Conservation (phyloP, 1,140 invertebrate species). For the Drosophila bocqueti region DNA sequence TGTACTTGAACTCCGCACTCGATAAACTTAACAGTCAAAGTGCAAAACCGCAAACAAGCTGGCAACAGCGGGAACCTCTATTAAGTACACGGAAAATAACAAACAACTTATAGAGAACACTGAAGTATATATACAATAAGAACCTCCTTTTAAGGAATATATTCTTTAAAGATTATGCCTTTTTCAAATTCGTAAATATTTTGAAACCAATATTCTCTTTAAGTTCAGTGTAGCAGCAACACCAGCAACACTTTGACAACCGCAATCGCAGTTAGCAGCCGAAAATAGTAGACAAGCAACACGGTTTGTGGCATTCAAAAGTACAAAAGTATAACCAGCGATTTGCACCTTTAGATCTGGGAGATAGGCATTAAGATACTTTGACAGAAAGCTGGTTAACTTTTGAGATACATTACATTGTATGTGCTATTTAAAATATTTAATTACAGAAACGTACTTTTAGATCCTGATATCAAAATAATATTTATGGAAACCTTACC, state of each 20-base stretch:
- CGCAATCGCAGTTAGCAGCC: constrained; percentile 27
- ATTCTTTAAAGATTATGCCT: background rate
- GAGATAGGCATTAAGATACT: constrained; percentile 63
- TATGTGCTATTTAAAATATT: too few relatives aligned
- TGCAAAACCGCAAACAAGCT: constrained; percentile 46
- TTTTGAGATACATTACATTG: background rate
- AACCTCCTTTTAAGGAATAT: accelerated
- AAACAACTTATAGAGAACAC: accelerated
- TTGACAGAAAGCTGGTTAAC: constrained; percentile 46
- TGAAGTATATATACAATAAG: too few relatives aligned
- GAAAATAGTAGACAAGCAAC: constrained; percentile 40
- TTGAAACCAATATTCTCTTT: background rate
- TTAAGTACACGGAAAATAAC: constrained; percentile 6
- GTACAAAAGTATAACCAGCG: constrained; percentile 52
- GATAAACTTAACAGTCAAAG: constrained; percentile 42
- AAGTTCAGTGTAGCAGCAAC: constrained; percentile 1
- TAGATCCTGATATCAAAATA: too few relatives aligned
- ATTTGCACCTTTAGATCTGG: constrained; percentile 50
- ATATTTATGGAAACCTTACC: too few relatives aligned
- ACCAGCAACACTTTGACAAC: constrained; percentile 22
- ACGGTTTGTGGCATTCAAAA: constrained; percentile 73
- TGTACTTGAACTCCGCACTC: constrained; percentile 71
- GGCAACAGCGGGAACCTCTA: constrained; percentile 7
- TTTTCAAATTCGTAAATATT: background rate
- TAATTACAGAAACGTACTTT: too few relatives aligned